Evolutionary conservation across 2,797 vertebrate species (phyloP), one percentile per base, ranked within the genome.

Genomic region (Ctenochaetus hawaiiensis): DNA sequence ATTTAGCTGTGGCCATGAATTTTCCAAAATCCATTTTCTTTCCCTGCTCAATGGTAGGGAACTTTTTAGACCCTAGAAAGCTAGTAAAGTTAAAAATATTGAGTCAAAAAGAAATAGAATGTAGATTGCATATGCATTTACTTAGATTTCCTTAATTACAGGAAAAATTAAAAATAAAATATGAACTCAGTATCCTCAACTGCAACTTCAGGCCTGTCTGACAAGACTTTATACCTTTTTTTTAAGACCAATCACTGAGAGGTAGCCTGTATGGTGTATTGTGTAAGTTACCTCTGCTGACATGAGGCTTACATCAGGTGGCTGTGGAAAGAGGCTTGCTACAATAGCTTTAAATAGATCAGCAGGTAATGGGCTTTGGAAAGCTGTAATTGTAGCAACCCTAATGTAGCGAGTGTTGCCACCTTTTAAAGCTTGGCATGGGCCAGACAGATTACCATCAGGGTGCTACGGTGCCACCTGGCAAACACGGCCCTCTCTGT

Each of bases 311-410:
- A 84, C 77, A 83, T 86, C 78, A 84, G 76, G 78, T 39, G 64
- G 41, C 66, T 74, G 81, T 80, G 61, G 72, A 84, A 80, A 82
- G 61, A 86, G 74, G 84, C 77, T 87, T 69, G 78, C 78, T 90
- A 69, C 78, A 77, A 82, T 74, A 73, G 84, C 81, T 87, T 88
- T 89, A 88, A 93, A 93, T 89, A 93, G 89, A 91, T 87, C 81
- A 83, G 82, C 89, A 89, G 82, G 86, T 91, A 93, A 92, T 92
- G 83, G 84, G 81, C 83, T 94, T 93, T 91, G 73, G 81, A 87
- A 82, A 81, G 74, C 80, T 88, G 89, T 88, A 87, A 91, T 91
- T 87, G 88, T 75, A 82, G 74, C 81, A 75, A 75, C 78, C 66
- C 70, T 76, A 83, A 83, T 83, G 80, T 83, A 77, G 72, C 17